phyloP scores from a whole-genome alignment of 37 sponge, comb jelly and placozoan species.

The Haliclona indistincta region DNA sequence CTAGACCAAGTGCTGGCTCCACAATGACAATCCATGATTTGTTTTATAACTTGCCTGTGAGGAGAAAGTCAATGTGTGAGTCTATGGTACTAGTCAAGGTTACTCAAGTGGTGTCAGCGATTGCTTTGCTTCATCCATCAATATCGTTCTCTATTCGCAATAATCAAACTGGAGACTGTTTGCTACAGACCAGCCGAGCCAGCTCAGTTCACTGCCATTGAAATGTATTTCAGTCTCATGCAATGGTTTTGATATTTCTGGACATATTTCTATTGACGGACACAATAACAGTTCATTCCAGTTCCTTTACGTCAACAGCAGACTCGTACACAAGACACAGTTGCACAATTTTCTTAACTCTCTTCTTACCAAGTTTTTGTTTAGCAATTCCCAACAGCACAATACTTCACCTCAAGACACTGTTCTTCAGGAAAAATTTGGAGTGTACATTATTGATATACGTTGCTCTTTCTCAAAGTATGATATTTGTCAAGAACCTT shows the following conservation, averaged over 20 bases:
- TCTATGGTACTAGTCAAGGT: conserved; percentile 31
- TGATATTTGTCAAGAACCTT: conserved; percentile 51
- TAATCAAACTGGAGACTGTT: conserved; percentile 22
- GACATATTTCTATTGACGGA: conserved; percentile 39
- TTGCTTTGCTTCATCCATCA: conserved; percentile 52
- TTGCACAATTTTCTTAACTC: conserved; percentile 42
- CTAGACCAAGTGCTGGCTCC: conserved; percentile 49
- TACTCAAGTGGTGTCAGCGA: conserved; percentile 8
- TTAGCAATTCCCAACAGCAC: conserved; percentile 4
- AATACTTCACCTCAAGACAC: background rate
- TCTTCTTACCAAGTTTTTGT: conserved; percentile 38
- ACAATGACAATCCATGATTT: conserved; percentile 66
- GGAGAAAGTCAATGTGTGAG: conserved; percentile 31
- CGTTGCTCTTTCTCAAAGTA: conserved; percentile 43
- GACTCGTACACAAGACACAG: conserved; percentile 45
- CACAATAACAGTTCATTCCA: conserved; percentile 54
- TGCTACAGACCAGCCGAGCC: conserved; percentile 38
- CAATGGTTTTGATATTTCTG: conserved; percentile 22
- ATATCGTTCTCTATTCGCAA: conserved; percentile 60
- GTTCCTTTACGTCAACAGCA: conserved; percentile 67
- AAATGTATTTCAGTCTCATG: background rate
- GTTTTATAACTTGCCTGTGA: conserved; percentile 73
- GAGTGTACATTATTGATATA: conserved; percentile 38
- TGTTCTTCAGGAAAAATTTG: conserved; percentile 8
- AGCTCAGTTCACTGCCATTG: conserved; percentile 20